phyloP scores from a whole-genome alignment of 2,888 invertebrate genomes.

The Cryptocephalus primarius region DNA sequence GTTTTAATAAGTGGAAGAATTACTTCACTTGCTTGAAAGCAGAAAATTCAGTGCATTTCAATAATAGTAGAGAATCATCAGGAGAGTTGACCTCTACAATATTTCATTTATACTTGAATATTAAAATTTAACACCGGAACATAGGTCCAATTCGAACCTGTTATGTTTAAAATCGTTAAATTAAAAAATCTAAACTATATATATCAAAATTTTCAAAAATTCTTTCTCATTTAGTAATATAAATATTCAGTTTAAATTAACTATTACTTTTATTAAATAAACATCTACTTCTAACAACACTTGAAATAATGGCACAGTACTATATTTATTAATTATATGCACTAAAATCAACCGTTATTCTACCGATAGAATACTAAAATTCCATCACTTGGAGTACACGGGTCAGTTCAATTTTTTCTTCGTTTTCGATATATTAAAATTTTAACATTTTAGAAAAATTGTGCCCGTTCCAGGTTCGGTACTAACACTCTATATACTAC shows the following conservation, averaged over 20 bases:
- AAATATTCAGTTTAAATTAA: constrained; percentile 32
- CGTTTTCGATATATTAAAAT: background rate
- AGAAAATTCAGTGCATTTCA: too few species aligned
- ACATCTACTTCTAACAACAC: constrained; percentile 35
- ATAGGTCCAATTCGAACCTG: too few species aligned
- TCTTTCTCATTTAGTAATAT: constrained; percentile 16
- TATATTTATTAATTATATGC: constrained; percentile 12
- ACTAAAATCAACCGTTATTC: constrained; percentile 28
- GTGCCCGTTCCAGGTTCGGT: too few species aligned
- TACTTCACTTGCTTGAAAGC: too few species aligned
- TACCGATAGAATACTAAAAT: constrained; percentile 34
- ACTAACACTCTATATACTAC: too few species aligned
- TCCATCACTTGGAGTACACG: constrained; percentile 33
- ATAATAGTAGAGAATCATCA: too few species aligned
- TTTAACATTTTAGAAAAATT: too few species aligned
- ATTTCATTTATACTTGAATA: too few species aligned
- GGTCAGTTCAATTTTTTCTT: constrained; percentile 17
- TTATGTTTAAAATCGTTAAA: too few species aligned
- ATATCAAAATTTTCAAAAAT: constrained; percentile 33
- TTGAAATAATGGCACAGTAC: constrained; percentile 37
- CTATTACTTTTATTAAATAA: constrained; percentile 31
- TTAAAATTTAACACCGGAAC: too few species aligned
- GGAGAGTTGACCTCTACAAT: too few species aligned
- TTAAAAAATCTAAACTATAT: constrained; percentile 9
- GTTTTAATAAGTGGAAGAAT: too few species aligned